Percentiles rank a stretch among this genome's conserved stretches.
phyloP scores from a whole-genome alignment of 1,140 invertebrate species.

The Arctopsyche grandis region DNA sequence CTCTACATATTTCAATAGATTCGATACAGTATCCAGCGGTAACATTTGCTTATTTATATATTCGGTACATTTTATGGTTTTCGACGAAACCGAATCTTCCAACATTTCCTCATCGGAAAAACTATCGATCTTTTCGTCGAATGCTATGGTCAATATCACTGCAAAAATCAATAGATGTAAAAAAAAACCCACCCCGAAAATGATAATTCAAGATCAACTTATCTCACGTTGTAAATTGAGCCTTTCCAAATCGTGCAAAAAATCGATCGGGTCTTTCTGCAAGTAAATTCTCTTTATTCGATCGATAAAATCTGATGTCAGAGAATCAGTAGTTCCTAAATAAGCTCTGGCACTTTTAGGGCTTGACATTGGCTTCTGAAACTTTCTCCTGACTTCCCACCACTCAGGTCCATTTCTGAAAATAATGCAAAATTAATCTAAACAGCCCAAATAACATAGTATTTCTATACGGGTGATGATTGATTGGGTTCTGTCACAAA shows the following conservation, averaged over 20 bases:
- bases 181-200: neutral
- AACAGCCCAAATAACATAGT: too few relatives aligned
- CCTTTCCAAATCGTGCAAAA: conserved; percentile 76
- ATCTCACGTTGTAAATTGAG: conserved; percentile 82
- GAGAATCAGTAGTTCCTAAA: conserved; percentile 70
- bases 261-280: conserved; percentile 63
- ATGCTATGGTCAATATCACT: conserved; percentile 78
- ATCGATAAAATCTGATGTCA: conserved; percentile 74
- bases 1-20: conserved; percentile 61
- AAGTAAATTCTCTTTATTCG: conserved; percentile 57
- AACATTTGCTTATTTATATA: conserved; percentile 68
- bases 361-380: conserved; percentile 83
- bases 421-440: conserved; percentile 47
- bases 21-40: neutral
- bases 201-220: neutral
- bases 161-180: conserved; percentile 56
- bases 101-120: conserved; percentile 71
- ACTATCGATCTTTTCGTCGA: conserved; percentile 73
- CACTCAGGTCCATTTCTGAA: conserved; percentile 86
- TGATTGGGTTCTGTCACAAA: too few relatives aligned
- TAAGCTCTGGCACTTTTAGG: conserved; percentile 76
- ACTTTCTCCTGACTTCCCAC: conserved; percentile 79
- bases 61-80: conserved; percentile 77
- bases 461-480: too few relatives aligned
- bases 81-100: conserved; percentile 71